phyloP scores from a whole-genome alignment of 2,888 invertebrate genomes.

The Gandaritis pyraliata region DNA sequence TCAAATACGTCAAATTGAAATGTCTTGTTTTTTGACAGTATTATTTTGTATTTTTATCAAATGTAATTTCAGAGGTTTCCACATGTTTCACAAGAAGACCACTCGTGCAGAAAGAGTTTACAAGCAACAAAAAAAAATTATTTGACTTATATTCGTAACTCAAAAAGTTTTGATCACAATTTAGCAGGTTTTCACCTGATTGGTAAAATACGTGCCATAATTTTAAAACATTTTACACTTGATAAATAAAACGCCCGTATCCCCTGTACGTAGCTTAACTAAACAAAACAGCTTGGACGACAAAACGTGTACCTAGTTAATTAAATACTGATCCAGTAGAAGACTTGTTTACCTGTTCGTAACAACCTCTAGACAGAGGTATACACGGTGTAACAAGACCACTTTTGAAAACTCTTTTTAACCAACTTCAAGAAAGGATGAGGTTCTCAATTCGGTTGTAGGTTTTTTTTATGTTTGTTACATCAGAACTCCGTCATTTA shows the following conservation, averaged over 20 bases:
- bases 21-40: constrained; percentile 3
- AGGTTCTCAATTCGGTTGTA: too few species aligned
- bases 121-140: background rate
- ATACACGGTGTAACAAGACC: background rate
- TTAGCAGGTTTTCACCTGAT: too few species aligned
- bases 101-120: background rate
- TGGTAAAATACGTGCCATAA: too few species aligned
- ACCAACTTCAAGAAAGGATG: too few species aligned
- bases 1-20: constrained; percentile 5
- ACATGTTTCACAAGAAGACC: background rate
- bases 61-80: background rate
- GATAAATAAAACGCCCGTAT: too few species aligned
- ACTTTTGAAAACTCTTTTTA: too few species aligned
- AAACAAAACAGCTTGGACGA: constrained; percentile 4
- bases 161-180: too few species aligned
- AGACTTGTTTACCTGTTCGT: constrained; percentile 2
- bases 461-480: too few species aligned
- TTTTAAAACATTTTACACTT: too few species aligned
- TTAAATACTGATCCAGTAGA: constrained; percentile 3
- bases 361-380: background rate
- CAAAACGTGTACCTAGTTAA: constrained; percentile 7
- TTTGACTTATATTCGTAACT: too few species aligned
- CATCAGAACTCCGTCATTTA: too few species aligned
- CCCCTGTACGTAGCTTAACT: background rate
- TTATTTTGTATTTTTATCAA: background rate